These are phyloP conservation scores for Choloepus hoffmanni DNA, from an alignment of 2,113 vertebrate genomes.

Conservation along the genomic window DNA sequence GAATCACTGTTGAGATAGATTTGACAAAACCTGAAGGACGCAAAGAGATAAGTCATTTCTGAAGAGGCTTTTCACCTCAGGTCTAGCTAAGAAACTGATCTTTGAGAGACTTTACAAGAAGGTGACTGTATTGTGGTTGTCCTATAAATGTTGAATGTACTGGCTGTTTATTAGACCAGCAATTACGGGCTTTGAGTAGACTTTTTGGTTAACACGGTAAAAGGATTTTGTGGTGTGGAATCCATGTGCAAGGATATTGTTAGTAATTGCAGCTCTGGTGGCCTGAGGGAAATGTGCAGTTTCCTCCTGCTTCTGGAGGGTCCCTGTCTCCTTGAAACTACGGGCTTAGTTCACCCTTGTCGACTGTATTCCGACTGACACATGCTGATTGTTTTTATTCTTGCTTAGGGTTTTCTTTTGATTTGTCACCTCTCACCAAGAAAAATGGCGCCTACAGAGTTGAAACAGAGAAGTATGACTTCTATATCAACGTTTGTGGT, in stretches of 20 bases:
- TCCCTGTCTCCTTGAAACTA: not conserved
- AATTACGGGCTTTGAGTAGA: rapidly evolving
- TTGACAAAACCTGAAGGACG: not conserved
- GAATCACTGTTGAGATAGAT: not conserved
- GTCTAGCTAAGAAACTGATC: not conserved
- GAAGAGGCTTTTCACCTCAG: not conserved
- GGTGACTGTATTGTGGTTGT: rapidly evolving
- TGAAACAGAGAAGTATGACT: slow-evolving; percentile 86
- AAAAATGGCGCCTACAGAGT: slow-evolving; percentile 85
- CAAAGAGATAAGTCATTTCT: rapidly evolving
- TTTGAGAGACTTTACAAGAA: no score
- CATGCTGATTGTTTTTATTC: not conserved
- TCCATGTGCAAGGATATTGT: rapidly evolving
- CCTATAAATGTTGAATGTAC: rapidly evolving
- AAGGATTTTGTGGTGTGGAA: rapidly evolving
- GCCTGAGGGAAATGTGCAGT: rapidly evolving
- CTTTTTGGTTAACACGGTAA: rapidly evolving
- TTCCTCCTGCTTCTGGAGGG: rapidly evolving
- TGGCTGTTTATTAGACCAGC: not conserved
- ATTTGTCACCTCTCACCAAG: slow-evolving; percentile 92
- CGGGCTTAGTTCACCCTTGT: rapidly evolving
- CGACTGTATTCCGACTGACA: not conserved
- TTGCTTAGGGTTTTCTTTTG: slow-evolving; percentile 91
- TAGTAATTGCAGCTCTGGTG: rapidly evolving
- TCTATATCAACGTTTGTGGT: slow-evolving; percentile 93